Evolutionary conservation across 2,888 invertebrate genomes (phyloP).

Genomic region (Eupithecia pulchellata): DNA sequence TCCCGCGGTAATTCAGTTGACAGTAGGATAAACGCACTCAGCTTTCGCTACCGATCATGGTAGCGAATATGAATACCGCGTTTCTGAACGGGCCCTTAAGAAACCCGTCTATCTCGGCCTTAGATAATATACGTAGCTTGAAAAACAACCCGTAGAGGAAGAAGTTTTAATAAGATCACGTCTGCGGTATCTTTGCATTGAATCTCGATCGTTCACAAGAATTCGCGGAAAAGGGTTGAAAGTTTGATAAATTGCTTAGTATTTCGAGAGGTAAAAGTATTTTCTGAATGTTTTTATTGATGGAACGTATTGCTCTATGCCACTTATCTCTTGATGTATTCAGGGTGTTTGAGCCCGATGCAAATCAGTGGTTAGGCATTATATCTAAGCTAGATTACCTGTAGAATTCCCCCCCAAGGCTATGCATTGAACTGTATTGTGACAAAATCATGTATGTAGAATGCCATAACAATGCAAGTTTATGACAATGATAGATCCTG

Average conservation of each 20-base stretch:
- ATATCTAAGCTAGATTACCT: no score
- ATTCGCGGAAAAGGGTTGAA: conserved; percentile 13
- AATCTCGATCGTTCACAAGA: conserved; percentile 7
- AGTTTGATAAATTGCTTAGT: conserved; percentile 17
- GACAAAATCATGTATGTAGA: no score
- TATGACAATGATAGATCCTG: neutral
- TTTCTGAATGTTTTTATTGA: conserved; percentile 3
- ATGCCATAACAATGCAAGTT: neutral
- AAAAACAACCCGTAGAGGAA: conserved; percentile 20
- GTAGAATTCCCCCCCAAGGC: no score
- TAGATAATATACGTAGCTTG: conserved; percentile 18
- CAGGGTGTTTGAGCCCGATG: no score
- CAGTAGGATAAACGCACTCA: neutral
- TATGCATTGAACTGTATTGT: no score
- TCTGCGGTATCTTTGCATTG: conserved; percentile 12
- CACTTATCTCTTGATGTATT: neutral
- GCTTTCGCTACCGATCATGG: neutral
- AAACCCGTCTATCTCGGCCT: neutral
- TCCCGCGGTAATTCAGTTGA: neutral
- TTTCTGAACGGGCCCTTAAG: neutral
- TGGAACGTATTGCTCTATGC: neutral
- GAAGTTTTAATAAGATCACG: conserved; percentile 34
- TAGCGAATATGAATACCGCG: neutral
- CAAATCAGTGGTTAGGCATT: no score
- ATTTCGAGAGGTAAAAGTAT: neutral